Evolutionary conservation across 1,140 invertebrate species (phyloP).

Genomic region (Drosophila pectinifera): DNA sequence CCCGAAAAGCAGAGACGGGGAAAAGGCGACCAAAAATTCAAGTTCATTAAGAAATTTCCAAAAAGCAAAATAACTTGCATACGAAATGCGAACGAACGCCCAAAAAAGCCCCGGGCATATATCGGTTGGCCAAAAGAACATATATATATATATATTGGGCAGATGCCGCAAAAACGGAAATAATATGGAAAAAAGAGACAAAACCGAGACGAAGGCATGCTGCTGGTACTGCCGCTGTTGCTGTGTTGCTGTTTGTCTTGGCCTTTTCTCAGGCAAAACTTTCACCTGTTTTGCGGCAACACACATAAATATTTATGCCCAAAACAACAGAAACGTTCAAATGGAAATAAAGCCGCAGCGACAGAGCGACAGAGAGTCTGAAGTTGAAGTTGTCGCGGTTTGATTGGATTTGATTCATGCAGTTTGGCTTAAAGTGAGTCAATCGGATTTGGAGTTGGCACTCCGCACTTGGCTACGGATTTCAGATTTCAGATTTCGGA

Average conservation of each 20-base stretch:
- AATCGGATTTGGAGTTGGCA: conserved; percentile 32
- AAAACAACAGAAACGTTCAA: conserved; percentile 42
- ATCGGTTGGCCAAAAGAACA: conserved; percentile 46
- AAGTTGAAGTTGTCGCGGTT: conserved; percentile 40
- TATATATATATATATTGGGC: conserved; percentile 30
- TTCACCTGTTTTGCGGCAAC: conserved; percentile 35
- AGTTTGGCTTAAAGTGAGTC: conserved; percentile 46
- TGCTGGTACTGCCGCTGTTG: conserved; percentile 1
- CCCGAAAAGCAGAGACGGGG: background rate
- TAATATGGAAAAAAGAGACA: conserved; percentile 5
- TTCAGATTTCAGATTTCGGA: too few species aligned
- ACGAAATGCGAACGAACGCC: conserved; percentile 23
- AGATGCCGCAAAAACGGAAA: conserved; percentile 22
- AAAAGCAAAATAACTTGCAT: conserved; percentile 25
- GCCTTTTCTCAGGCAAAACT: conserved; percentile 8
- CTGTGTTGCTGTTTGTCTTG: background rate
- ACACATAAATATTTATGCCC: conserved; percentile 62
- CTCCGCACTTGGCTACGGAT: background rate
- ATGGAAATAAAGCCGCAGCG: conserved; percentile 18
- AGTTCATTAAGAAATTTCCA: conserved; percentile 56
- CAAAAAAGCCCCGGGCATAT: background rate
- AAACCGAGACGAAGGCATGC: conserved; percentile 4
- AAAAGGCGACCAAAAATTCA: conserved; percentile 3
- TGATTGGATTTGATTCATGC: conserved; percentile 40
- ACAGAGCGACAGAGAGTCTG: conserved; percentile 11